These are phyloP conservation scores for Apotomis betuletana DNA, from an alignment of 2,888 invertebrate genomes.

Conservation along the genomic window DNA sequence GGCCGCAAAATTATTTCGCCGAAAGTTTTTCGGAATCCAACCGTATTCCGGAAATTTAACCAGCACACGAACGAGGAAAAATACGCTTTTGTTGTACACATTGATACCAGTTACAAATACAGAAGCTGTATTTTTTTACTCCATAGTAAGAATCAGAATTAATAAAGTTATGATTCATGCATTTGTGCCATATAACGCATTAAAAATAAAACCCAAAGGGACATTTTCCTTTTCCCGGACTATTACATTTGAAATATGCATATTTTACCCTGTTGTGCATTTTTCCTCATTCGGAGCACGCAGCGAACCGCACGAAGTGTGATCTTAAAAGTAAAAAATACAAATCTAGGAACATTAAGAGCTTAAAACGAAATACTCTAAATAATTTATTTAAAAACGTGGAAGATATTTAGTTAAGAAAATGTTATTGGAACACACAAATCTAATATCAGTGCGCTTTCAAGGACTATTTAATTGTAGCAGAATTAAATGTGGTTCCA, in stretches of 20 bases:
- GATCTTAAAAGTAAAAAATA: conserved; percentile 63
- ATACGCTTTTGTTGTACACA: background rate
- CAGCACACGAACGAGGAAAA: conserved; percentile 33
- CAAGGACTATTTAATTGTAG: conserved; percentile 42
- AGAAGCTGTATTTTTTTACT: too few species aligned
- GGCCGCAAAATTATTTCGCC: conserved; percentile 31
- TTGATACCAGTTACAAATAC: too few species aligned
- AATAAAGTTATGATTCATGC: too few species aligned
- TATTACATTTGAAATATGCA: background rate
- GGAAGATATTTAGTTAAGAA: conserved; percentile 55
- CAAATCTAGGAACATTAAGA: conserved; percentile 80
- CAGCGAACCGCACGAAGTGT: conserved; percentile 36
- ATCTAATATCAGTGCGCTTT: conserved; percentile 29
- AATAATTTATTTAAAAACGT: conserved; percentile 67
- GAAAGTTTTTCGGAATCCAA: conserved; percentile 29
- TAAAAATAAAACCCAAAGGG: too few species aligned
- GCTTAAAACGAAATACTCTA: conserved; percentile 74
- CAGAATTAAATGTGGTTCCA: conserved; percentile 15
- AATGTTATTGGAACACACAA: conserved; percentile 33
- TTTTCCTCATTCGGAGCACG: conserved; percentile 15
- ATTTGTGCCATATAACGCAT: too few species aligned
- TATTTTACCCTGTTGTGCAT: background rate
- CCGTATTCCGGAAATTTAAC: conserved; percentile 28
- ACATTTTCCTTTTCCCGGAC: too few species aligned
- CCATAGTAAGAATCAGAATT: too few species aligned